Conservation (phyloP, 2,888 invertebrate species). For the Branchipolynoe longqiensis region DNA sequence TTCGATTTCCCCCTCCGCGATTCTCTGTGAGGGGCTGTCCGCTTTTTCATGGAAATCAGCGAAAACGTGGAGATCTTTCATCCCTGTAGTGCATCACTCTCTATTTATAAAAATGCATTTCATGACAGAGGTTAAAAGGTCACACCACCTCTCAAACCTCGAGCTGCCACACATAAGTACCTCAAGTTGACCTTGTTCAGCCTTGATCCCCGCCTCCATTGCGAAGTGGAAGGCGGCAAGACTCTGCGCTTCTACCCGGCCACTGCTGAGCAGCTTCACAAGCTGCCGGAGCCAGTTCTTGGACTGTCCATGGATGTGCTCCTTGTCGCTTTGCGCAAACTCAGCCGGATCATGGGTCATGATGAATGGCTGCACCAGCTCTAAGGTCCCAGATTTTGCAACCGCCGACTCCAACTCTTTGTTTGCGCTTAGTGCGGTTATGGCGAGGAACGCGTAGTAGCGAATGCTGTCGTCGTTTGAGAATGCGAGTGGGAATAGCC, state of each 20-base stretch:
- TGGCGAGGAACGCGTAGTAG: constrained; percentile 98
- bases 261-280: constrained; percentile 96
- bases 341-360: constrained; percentile 95
- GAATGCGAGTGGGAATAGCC: constrained; percentile 98
- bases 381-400: constrained; percentile 96
- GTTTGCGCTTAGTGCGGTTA: constrained; percentile 96
- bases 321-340: constrained; percentile 89
- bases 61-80: no score
- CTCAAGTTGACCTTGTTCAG: constrained; percentile 83
- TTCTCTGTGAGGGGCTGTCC: no score
- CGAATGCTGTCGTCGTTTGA: constrained; percentile 91
- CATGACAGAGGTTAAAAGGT: constrained; percentile 22
- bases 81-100: constrained; percentile 44
- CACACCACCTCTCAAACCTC: constrained; percentile 36
- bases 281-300: constrained; percentile 95
- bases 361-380: constrained; percentile 97
- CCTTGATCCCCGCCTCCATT: constrained; percentile 99
- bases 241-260: constrained; percentile 96
- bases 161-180: constrained; percentile 71
- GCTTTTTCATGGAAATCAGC: no score
- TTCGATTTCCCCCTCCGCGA: no score
- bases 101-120: constrained; percentile 1
- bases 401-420: constrained; percentile 99
- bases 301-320: constrained; percentile 97
- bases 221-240: constrained; percentile 98